A percentile compares a stretch with the other conserved stretches of the same genome.
Conservation (phyloP, 2,888 invertebrate species). For the Tetanocera ferruginea region DNA sequence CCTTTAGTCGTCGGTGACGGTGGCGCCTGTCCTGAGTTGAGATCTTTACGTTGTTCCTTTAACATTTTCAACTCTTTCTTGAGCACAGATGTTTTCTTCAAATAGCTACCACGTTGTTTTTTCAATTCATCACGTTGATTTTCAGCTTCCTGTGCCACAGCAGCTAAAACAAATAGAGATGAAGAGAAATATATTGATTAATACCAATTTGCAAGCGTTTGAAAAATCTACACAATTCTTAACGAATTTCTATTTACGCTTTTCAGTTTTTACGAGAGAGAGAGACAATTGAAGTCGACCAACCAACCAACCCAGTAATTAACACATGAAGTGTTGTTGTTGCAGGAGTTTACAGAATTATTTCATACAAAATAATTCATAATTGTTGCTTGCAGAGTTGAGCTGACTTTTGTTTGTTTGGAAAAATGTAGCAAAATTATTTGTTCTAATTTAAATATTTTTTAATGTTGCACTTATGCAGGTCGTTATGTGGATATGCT, state of each 20-base stretch:
- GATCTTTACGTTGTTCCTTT: constrained; percentile 83
- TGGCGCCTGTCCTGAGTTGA: constrained; percentile 74
- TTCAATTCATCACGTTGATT: constrained; percentile 85
- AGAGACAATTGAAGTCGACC: constrained; percentile 38
- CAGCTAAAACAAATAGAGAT: constrained; percentile 66
- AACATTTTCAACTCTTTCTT: constrained; percentile 84
- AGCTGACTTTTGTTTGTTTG: constrained; percentile 34
- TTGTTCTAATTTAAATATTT: constrained; percentile 21
- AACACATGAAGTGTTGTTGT: constrained; percentile 31
- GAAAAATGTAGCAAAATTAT: constrained; percentile 28
- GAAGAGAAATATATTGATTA: constrained; percentile 9
- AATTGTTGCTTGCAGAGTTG: constrained; percentile 33
- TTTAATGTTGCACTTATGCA: constrained; percentile 24
- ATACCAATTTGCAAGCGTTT: neutral
- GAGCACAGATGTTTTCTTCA: constrained; percentile 80
- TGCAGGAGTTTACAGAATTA: constrained; percentile 34
- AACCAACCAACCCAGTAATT: constrained; percentile 35
- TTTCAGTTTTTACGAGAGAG: constrained; percentile 51
- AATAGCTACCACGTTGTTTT: constrained; percentile 86
- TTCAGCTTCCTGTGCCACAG: constrained; percentile 85
- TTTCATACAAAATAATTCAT: constrained; percentile 15
- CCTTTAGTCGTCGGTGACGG: constrained; percentile 83
- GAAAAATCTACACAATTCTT: constrained; percentile 51
- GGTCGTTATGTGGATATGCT: constrained; percentile 34
- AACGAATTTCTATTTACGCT: constrained; percentile 57